phyloP scores from a whole-genome alignment of 2,888 invertebrate genomes.

The Neoascia interrupta region DNA sequence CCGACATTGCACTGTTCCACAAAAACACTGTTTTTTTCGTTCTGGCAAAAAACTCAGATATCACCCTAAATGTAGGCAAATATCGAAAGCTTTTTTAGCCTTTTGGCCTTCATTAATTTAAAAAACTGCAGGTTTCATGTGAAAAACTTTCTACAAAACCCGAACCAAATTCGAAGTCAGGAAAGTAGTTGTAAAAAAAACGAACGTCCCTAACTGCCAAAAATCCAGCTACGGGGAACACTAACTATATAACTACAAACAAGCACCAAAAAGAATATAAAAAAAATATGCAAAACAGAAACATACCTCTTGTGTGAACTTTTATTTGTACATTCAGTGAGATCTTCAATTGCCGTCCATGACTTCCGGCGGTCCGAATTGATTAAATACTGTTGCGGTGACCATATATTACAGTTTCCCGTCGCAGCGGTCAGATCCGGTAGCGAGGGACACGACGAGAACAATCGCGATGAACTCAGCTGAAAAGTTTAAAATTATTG shows the following conservation, averaged over 20 bases:
- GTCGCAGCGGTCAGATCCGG: conserved; percentile 76
- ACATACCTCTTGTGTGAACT: conserved; percentile 82
- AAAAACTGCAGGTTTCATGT: no score
- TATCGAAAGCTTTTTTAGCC: no score
- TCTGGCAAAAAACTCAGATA: no score
- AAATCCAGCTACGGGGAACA: no score
- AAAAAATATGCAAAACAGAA: neutral
- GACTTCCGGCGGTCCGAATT: conserved; percentile 85
- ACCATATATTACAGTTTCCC: conserved; percentile 76
- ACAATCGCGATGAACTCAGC: conserved; percentile 72
- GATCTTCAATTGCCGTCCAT: conserved; percentile 92
- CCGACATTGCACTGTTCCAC: no score
- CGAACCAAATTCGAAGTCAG: no score
- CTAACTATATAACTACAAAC: neutral
- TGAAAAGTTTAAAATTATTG: no score
- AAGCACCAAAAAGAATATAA: neutral
- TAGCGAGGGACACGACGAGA: conserved; percentile 76
- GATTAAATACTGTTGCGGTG: conserved; percentile 77
- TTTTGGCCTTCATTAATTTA: no score
- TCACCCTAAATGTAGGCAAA: no score
- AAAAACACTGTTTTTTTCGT: no score
- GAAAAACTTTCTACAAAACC: no score
- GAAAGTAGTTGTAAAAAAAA: no score
- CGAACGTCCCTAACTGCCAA: neutral
- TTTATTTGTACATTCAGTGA: conserved; percentile 81